Conservation (phyloP, 2,113 vertebrate genomes). For the Pterophyllum scalare region DNA sequence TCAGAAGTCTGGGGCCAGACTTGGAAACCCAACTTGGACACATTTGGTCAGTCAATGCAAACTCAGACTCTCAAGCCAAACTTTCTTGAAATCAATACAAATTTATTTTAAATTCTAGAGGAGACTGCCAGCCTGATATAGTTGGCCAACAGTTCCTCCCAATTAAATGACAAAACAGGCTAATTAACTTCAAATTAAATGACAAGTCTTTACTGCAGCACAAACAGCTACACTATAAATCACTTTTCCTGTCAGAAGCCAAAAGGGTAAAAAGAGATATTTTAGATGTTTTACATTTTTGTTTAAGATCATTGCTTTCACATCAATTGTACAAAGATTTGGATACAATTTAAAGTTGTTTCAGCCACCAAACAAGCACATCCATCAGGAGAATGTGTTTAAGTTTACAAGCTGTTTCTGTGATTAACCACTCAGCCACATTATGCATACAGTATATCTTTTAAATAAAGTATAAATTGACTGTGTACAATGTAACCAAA, state of each 20-base stretch:
- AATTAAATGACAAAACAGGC: neutral
- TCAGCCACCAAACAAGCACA: neutral
- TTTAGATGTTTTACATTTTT: neutral
- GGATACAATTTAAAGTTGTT: neutral
- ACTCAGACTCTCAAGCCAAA: neutral
- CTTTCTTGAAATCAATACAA: constrained; percentile 7
- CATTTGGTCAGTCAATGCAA: neutral
- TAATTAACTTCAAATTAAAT: neutral
- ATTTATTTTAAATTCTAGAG: constrained; percentile 10
- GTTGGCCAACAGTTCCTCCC: neutral
- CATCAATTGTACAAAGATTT: constrained; percentile 3
- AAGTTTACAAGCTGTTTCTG: neutral
- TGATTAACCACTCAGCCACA: neutral
- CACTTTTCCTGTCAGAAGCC: neutral
- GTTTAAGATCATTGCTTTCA: neutral
- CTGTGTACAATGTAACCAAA: neutral
- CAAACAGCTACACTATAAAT: neutral
- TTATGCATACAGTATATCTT: neutral
- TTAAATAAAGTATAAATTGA: neutral
- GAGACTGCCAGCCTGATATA: neutral
- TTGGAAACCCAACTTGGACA: neutral
- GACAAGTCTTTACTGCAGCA: neutral
- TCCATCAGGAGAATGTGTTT: neutral
- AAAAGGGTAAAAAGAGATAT: neutral
- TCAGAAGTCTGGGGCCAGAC: neutral